These are phyloP conservation scores for Hipparchia semele DNA, from an alignment of 2,888 invertebrate species.

Conservation along the genomic window DNA sequence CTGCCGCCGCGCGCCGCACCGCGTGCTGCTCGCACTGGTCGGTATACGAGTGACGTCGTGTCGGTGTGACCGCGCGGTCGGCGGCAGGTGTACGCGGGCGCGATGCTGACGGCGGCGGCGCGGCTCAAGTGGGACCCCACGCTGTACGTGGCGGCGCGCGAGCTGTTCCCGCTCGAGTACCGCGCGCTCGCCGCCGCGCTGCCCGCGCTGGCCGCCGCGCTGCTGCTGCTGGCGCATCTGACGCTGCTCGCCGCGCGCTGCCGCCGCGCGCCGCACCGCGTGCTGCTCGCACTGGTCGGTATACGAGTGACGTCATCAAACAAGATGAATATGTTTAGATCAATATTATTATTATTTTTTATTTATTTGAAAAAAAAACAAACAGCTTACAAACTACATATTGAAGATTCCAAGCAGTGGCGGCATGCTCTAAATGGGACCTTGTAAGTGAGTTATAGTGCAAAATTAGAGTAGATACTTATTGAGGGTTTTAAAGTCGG, in stretches of 20 bases:
- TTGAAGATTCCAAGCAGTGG: too few relatives aligned
- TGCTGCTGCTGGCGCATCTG: slow-evolving; percentile 41
- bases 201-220: slow-evolving; percentile 31
- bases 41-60: too few relatives aligned
- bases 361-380: too few relatives aligned
- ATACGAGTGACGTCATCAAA: too few relatives aligned
- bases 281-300: neutral
- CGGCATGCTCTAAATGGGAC: too few relatives aligned
- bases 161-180: slow-evolving; percentile 46
- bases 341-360: too few relatives aligned
- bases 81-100: slow-evolving; percentile 57
- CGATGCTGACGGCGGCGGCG: slow-evolving; percentile 61
- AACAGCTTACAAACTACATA: too few relatives aligned
- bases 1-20: slow-evolving; percentile 22
- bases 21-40: neutral
- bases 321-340: too few relatives aligned
- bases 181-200: slow-evolving; percentile 50
- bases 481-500: too few relatives aligned
- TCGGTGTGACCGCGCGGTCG: too few relatives aligned
- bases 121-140: slow-evolving; percentile 73
- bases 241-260: slow-evolving; percentile 37
- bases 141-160: slow-evolving; percentile 53
- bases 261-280: neutral
- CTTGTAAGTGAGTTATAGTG: too few relatives aligned
- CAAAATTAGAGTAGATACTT: too few relatives aligned